A percentile compares a stretch with the other conserved stretches of the same genome.
These are phyloP conservation scores for Cenopis cana DNA, from an alignment of 2,888 invertebrate genomes.

Conservation along the genomic window DNA sequence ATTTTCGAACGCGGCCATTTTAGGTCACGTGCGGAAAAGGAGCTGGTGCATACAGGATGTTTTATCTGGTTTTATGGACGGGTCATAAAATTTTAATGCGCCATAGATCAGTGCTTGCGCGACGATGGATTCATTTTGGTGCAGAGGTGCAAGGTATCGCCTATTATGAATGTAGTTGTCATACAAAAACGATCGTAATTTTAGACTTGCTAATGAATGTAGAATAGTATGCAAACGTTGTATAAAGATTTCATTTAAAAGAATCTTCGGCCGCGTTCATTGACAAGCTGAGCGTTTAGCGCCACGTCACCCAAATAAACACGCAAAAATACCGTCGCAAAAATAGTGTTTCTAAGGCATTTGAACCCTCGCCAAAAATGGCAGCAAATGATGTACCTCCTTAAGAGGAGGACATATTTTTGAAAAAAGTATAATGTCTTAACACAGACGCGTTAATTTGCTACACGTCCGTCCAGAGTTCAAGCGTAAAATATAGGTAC, in stretches of 20 bases:
- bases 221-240: not conserved
- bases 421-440: not conserved
- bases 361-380: no score
- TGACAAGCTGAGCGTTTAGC: no score
- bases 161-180: not conserved
- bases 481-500: not conserved
- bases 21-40: slow-evolving; percentile 74
- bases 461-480: no score
- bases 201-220: not conserved
- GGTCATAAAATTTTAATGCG: slow-evolving; percentile 11
- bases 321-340: no score
- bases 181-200: not conserved
- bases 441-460: not conserved
- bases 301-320: no score
- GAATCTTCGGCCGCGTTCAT: no score
- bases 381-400: not conserved
- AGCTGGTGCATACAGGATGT: slow-evolving; percentile 58
- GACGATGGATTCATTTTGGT: slow-evolving; percentile 11
- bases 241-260: not conserved
- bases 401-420: not conserved
- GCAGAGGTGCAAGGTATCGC: not conserved
- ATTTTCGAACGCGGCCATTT: slow-evolving; percentile 76
- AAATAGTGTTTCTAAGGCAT: no score
- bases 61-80: no score
- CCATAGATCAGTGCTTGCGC: not conserved